Percentiles rank a stretch among this genome's conserved stretches.
Evolutionary conservation across 2,888 invertebrate species (phyloP).

Genomic region (Pterostichus niger): DNA sequence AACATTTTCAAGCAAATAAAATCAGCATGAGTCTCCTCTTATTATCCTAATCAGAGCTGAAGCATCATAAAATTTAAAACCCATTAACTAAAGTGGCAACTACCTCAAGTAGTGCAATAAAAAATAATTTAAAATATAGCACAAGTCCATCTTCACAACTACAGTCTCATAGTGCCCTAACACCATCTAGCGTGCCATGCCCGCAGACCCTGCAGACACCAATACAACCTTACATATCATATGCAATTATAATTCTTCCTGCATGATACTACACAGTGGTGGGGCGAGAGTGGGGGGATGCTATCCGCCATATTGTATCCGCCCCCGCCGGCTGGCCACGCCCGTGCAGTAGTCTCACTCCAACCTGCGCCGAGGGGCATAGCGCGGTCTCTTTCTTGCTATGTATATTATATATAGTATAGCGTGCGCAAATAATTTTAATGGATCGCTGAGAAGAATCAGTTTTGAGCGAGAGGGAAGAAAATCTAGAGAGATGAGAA

Average conservation of each 20-base stretch:
- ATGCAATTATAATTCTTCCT: constrained; percentile 77
- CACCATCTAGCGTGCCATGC: not conserved
- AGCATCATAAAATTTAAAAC: constrained; percentile 47
- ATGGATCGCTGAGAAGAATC: constrained; percentile 75
- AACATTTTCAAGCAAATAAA: not conserved
- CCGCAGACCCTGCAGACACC: not conserved
- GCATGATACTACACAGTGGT: constrained; percentile 75
- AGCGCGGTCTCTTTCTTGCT: constrained; percentile 71
- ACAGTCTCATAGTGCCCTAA: not conserved
- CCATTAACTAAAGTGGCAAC: constrained; percentile 52
- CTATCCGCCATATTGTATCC: constrained; percentile 77
- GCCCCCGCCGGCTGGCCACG: constrained; percentile 76
- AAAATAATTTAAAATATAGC: constrained; percentile 51
- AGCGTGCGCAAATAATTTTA: constrained; percentile 77
- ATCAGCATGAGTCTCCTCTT: constrained; percentile 17
- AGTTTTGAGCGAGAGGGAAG: constrained; percentile 72
- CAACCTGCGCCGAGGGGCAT: constrained; percentile 69
- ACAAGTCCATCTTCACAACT: constrained; percentile 6
- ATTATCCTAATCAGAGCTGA: constrained; percentile 45
- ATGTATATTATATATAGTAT: constrained; percentile 75
- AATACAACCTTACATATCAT: constrained; percentile 75
- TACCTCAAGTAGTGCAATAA: constrained; percentile 35
- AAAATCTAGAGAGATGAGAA: constrained; percentile 52
- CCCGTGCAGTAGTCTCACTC: constrained; percentile 72
- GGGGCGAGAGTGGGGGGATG: constrained; percentile 74